phyloP scores from a whole-genome alignment of 1,140 invertebrate genomes.

The Caerostris darwini region DNA sequence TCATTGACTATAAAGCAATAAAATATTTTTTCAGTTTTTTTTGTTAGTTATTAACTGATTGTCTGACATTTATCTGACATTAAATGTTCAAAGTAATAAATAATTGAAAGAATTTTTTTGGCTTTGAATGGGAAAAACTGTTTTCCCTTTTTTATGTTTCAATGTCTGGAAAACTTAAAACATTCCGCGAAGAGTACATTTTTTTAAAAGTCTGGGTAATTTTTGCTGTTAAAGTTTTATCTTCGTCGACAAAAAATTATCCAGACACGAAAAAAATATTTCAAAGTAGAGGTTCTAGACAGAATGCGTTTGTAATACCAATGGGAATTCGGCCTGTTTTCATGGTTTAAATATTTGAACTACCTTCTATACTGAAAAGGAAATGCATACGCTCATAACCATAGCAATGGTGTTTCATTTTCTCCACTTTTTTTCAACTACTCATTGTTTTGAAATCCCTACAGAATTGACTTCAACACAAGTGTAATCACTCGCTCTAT shows the following conservation, averaged over 20 bases:
- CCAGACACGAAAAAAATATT: neutral
- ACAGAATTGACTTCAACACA: neutral
- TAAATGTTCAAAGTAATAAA: too few species aligned
- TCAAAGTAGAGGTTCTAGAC: neutral
- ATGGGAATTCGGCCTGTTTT: neutral
- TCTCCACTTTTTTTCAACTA: neutral
- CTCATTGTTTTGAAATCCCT: conserved; percentile 16
- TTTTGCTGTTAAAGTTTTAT: too few species aligned
- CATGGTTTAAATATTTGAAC: conserved; percentile 25
- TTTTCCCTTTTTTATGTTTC: too few species aligned
- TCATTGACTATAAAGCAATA: too few species aligned
- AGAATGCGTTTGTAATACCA: neutral
- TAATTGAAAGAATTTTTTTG: too few species aligned
- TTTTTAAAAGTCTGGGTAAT: too few species aligned
- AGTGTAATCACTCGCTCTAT: conserved; percentile 13
- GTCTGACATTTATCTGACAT: too few species aligned
- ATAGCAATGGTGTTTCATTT: neutral
- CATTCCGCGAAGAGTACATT: too few species aligned
- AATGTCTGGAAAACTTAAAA: too few species aligned
- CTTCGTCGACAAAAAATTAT: neutral
- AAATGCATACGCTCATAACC: neutral
- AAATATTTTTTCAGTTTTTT: too few species aligned
- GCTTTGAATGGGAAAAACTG: too few species aligned
- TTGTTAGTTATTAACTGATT: too few species aligned
- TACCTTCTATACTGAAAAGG: neutral